Conservation (phyloP, 92 coral and sea anemone genomes). For the Parazoanthus darwini region DNA sequence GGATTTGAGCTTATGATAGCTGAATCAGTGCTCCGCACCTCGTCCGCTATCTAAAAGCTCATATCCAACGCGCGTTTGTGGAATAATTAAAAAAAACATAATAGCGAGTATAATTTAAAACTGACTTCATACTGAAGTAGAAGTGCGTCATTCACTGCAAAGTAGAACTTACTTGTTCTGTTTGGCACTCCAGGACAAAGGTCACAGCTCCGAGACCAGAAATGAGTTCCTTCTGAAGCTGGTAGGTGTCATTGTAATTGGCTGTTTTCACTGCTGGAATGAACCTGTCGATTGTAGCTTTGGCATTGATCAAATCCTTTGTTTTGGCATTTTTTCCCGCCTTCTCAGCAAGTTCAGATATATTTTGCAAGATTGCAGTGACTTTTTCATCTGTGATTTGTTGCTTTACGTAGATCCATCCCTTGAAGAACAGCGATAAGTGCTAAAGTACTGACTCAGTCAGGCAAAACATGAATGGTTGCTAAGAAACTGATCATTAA, state of each 20-base stretch:
- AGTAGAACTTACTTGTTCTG: slow-evolving; percentile 24
- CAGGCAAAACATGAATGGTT: neutral
- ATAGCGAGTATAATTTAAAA: no score
- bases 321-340: slow-evolving; percentile 36
- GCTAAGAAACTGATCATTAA: no score
- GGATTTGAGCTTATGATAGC: no score
- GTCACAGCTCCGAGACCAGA: slow-evolving; percentile 37
- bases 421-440: slow-evolving; percentile 16
- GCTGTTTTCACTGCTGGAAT: slow-evolving; percentile 20
- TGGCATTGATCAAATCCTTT: slow-evolving; percentile 45
- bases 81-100: no score
- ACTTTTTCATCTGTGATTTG: slow-evolving; percentile 38
- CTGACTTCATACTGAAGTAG: no score
- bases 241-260: slow-evolving; percentile 34
- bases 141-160: no score
- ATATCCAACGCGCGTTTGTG: no score
- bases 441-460: neutral
- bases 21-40: no score
- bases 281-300: slow-evolving; percentile 46
- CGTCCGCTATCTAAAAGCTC: no score
- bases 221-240: slow-evolving; percentile 39
- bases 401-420: slow-evolving; percentile 44
- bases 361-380: slow-evolving; percentile 18
- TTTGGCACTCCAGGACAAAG: slow-evolving; percentile 31
- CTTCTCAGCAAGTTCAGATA: slow-evolving; percentile 21